Evolutionary conservation across 2,113 vertebrate species (phyloP).

Genomic region (Motacilla tschutschensis): DNA sequence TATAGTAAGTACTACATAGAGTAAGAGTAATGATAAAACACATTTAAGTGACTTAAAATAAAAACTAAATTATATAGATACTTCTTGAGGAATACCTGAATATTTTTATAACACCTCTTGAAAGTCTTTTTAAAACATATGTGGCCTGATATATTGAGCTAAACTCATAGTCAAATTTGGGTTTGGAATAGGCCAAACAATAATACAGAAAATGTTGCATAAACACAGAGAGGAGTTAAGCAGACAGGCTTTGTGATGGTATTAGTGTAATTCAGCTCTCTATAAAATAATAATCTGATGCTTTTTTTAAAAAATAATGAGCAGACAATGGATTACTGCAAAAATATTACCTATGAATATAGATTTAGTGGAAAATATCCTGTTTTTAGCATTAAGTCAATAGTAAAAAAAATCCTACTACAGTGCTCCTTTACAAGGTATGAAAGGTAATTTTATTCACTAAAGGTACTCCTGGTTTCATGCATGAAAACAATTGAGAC

Average conservation of each 20-base stretch:
- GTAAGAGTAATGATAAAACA: background rate
- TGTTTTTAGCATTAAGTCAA: background rate
- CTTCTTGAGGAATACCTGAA: background rate
- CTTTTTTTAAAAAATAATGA: background rate
- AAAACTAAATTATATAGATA: background rate
- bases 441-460: constrained; percentile 46
- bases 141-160: background rate
- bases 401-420: background rate
- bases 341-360: background rate
- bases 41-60: background rate
- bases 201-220: background rate
- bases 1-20: background rate
- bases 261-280: background rate
- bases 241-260: background rate
- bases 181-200: background rate
- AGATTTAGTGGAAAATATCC: background rate
- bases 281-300: background rate
- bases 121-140: background rate
- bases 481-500: constrained; percentile 19
- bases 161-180: background rate
- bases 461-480: constrained; percentile 38
- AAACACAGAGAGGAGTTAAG: background rate
- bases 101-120: background rate
- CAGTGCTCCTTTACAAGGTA: constrained; percentile 18
- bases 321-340: background rate